Evolutionary conservation across 2,888 invertebrate genomes (phyloP).

Genomic region (Aproaerema taeniolella): DNA sequence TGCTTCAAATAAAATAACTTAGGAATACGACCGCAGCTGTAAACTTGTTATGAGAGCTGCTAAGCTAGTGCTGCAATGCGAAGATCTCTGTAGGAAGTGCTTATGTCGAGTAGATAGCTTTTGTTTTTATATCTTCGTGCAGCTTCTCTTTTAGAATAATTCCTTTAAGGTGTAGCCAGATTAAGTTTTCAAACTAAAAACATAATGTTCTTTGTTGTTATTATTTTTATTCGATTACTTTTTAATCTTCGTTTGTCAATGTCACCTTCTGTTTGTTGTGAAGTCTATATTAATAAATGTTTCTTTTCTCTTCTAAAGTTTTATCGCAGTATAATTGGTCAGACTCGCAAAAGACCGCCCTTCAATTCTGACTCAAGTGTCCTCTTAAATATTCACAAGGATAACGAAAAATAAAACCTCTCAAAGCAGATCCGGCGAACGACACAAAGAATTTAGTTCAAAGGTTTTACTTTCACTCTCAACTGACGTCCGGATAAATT

Average conservation of each 20-base stretch:
- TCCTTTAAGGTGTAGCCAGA: too few species aligned
- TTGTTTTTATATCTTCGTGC: too few species aligned
- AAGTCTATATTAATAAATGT: not conserved
- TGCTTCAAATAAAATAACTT: too few species aligned
- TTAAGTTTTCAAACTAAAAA: too few species aligned
- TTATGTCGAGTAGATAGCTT: too few species aligned
- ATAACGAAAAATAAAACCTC: conserved; percentile 23
- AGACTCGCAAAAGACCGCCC: conserved; percentile 12
- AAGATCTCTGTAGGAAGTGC: too few species aligned
- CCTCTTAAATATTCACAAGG: conserved; percentile 30
- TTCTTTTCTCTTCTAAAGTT: not conserved
- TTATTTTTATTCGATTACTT: not conserved
- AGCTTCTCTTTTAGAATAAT: too few species aligned
- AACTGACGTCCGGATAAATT: conserved; percentile 45
- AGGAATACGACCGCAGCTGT: too few species aligned
- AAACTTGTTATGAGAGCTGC: too few species aligned
- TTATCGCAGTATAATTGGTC: conserved; percentile 1
- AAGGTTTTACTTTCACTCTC: conserved; percentile 35
- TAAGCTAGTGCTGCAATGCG: too few species aligned
- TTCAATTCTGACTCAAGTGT: conserved; percentile 25
- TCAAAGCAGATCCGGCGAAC: conserved; percentile 26
- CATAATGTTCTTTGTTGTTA: not conserved
- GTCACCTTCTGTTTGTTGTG: not conserved
- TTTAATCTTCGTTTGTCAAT: not conserved
- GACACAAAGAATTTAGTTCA: conserved; percentile 35